Evolutionary conservation across 1,140 invertebrate species (phyloP).

Genomic region (Leguminivora glycinivorella): DNA sequence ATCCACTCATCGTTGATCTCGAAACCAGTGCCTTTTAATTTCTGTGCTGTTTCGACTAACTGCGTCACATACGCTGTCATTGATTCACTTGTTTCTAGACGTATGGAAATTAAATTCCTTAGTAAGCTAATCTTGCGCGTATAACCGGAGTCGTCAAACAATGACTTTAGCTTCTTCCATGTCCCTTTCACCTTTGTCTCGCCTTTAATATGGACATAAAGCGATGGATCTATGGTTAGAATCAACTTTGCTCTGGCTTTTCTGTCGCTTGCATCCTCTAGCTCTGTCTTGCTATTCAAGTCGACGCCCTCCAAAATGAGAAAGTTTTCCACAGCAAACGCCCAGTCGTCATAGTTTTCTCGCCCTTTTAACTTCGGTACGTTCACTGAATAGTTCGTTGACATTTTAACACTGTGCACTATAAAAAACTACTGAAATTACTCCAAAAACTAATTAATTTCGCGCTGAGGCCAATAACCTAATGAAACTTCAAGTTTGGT

Average conservation of each 20-base stretch:
- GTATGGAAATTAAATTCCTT: slow-evolving; percentile 33
- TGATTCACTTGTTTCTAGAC: slow-evolving; percentile 34
- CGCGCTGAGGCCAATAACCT: too few relatives aligned
- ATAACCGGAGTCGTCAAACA: slow-evolving; percentile 35
- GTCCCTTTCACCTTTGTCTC: neutral
- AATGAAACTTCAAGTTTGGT: too few relatives aligned
- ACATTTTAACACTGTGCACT: neutral
- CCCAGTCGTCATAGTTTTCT: too few relatives aligned
- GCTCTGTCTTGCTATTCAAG: neutral
- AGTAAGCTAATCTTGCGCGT: slow-evolving; percentile 36
- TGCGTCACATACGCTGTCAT: slow-evolving; percentile 22
- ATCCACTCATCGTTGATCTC: neutral
- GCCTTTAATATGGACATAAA: neutral
- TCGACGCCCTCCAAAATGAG: slow-evolving; percentile 6
- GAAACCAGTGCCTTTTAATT: too few relatives aligned
- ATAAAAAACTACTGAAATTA: too few relatives aligned
- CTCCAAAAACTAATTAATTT: too few relatives aligned
- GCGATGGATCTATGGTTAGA: neutral
- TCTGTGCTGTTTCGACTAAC: neutral
- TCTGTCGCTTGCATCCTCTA: neutral
- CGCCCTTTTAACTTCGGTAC: neutral
- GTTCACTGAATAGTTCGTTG: neutral
- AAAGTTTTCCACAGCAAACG: slow-evolving; percentile 6
- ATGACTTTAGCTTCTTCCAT: slow-evolving; percentile 15
- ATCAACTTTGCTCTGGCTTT: neutral